Percentiles rank a stretch among this genome's conserved stretches.
These are phyloP conservation scores for Anastrepha ludens DNA, from an alignment of 1,140 invertebrate genomes.

Conservation along the genomic window DNA sequence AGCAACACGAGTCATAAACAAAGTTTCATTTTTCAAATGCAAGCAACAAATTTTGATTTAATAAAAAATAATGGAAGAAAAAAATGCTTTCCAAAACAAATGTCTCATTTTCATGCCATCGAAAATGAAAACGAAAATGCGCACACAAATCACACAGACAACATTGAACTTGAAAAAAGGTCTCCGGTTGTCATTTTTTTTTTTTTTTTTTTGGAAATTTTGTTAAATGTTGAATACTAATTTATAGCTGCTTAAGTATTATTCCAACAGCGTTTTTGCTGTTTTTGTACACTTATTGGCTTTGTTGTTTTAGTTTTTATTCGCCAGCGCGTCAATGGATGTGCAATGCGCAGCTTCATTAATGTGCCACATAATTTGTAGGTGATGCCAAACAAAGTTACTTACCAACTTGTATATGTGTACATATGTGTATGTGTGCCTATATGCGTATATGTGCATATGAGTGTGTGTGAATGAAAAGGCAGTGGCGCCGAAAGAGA, in stretches of 20 bases:
- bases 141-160: conserved; percentile 18
- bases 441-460: background rate
- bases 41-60: background rate
- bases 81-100: background rate
- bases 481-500: background rate
- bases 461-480: too few relatives aligned
- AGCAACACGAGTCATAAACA: conserved; percentile 30
- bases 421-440: background rate
- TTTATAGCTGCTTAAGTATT: conserved; percentile 49
- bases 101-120: conserved; percentile 50
- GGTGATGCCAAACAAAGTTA: conserved; percentile 9
- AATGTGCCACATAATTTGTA: conserved; percentile 44
- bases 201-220: background rate
- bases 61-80: background rate
- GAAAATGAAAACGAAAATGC: conserved; percentile 43
- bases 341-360: conserved; percentile 23
- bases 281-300: background rate
- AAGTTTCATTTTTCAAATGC: conserved; percentile 45
- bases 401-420: background rate
- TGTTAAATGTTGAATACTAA: conserved; percentile 15
- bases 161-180: conserved; percentile 35
- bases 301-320: background rate
- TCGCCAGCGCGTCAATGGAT: conserved; percentile 11
- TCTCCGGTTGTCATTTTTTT: background rate
- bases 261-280: conserved; percentile 30